A percentile compares a stretch with the other conserved stretches of the same genome.
Conservation (phyloP, 2,888 invertebrate genomes). For the Zelleria hepariella region DNA sequence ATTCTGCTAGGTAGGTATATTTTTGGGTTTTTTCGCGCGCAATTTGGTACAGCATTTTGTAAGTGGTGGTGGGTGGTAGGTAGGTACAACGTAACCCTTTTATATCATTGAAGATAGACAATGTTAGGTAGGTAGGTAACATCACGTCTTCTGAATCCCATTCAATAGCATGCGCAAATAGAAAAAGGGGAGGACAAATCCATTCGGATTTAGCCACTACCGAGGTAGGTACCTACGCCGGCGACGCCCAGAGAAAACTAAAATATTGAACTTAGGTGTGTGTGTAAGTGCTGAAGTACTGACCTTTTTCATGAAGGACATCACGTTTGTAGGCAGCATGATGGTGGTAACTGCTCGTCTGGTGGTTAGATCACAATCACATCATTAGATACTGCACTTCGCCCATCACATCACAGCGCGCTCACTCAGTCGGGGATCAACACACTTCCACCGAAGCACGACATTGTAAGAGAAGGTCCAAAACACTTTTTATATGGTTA, state of each 20-base stretch:
- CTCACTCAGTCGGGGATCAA: constrained; percentile 48
- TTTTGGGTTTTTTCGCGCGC: too few species aligned
- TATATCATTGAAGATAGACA: too few species aligned
- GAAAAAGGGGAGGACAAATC: constrained; percentile 6
- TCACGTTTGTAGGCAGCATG: constrained; percentile 92
- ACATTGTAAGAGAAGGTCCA: constrained; percentile 33
- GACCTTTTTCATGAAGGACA: constrained; percentile 95
- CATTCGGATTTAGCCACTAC: constrained; percentile 12
- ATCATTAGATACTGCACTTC: constrained; percentile 27
- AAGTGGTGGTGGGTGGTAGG: too few species aligned
- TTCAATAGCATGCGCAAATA: neutral
- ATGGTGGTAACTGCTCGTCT: constrained; percentile 36
- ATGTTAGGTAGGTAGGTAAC: neutral
- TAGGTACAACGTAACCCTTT: too few species aligned
- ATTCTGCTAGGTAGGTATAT: too few species aligned
- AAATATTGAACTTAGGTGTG: too few species aligned
- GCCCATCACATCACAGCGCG: constrained; percentile 3
- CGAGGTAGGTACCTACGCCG: too few species aligned
- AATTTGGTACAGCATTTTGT: too few species aligned
- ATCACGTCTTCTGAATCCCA: constrained; percentile 9
- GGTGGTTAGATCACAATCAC: neutral
- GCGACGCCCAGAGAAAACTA: too few species aligned
- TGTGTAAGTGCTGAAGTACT: constrained; percentile 39
- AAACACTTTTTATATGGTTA: neutral
- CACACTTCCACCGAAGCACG: constrained; percentile 48